These are phyloP conservation scores for Ptychadena robeensis DNA, from an alignment of 2,797 vertebrate genomes.

Conservation along the genomic window DNA sequence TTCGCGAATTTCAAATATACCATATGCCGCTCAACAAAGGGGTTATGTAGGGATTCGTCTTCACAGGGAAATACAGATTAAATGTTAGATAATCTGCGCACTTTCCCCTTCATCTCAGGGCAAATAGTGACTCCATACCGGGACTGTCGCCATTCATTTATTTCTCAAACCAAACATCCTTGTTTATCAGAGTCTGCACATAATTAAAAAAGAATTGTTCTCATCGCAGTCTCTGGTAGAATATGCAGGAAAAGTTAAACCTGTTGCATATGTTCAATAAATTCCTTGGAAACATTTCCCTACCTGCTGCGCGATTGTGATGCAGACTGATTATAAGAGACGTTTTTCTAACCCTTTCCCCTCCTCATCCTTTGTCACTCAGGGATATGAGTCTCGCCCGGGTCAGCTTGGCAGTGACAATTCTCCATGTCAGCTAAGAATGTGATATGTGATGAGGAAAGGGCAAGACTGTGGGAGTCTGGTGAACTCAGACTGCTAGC, in stretches of 20 bases:
- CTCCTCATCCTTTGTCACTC: constrained; percentile 29
- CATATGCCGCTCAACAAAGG: too few species aligned
- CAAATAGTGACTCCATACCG: background rate
- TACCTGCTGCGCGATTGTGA: background rate
- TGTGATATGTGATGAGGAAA: constrained; percentile 45
- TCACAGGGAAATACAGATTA: background rate
- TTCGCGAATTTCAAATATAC: too few species aligned
- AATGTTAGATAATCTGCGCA: background rate
- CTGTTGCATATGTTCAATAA: background rate
- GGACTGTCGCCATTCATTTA: background rate
- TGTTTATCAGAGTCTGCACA: background rate
- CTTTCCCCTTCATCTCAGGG: background rate
- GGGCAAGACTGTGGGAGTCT: constrained; percentile 53
- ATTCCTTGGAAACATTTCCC: background rate
- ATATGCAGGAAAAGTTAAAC: background rate
- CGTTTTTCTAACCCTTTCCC: constrained; percentile 9
- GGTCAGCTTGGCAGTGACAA: constrained; percentile 42
- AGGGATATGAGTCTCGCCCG: constrained; percentile 24
- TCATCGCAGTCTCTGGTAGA: background rate
- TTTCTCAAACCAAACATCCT: background rate
- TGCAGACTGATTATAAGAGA: background rate
- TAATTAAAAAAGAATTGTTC: background rate
- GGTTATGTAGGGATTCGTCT: constrained; percentile 21
- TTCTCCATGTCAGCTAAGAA: constrained; percentile 52
- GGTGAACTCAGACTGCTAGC: constrained; percentile 36